A percentile compares a stretch with the other conserved stretches of the same genome.
These are phyloP conservation scores for Rana temporaria DNA, from an alignment of 2,113 vertebrate species.

Conservation along the genomic window DNA sequence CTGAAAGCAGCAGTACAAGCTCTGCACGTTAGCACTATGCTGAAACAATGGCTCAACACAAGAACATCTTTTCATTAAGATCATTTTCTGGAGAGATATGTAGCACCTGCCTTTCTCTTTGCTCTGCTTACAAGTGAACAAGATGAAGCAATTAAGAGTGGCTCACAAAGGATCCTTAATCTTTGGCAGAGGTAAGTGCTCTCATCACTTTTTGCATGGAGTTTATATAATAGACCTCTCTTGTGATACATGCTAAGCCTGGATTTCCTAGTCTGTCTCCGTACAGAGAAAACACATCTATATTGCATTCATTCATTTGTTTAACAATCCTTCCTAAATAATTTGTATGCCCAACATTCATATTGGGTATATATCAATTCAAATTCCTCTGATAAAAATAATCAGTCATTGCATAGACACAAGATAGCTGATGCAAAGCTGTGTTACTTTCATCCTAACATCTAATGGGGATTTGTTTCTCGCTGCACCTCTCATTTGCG, in stretches of 20 bases:
- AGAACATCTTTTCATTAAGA: constrained; percentile 76
- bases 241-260: not conserved
- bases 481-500: constrained; percentile 54
- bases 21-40: constrained; percentile 74
- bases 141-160: constrained; percentile 77
- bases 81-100: constrained; percentile 72
- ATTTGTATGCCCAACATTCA: not conserved
- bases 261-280: not conserved
- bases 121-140: constrained; percentile 78
- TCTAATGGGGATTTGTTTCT: constrained; percentile 6
- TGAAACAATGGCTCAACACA: constrained; percentile 79
- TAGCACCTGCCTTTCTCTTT: constrained; percentile 72
- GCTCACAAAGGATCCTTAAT: constrained; percentile 74
- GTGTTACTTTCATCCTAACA: constrained; percentile 17
- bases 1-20: constrained; percentile 69
- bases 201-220: constrained; percentile 63
- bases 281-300: not conserved
- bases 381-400: not conserved
- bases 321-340: not conserved
- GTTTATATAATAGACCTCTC: not conserved
- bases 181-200: constrained; percentile 78
- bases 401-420: constrained; percentile 2
- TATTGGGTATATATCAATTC: not conserved
- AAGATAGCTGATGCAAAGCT: constrained; percentile 19
- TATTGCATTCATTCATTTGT: not conserved